Conservation (phyloP, 2,888 invertebrate genomes). For the Selenia dentaria region DNA sequence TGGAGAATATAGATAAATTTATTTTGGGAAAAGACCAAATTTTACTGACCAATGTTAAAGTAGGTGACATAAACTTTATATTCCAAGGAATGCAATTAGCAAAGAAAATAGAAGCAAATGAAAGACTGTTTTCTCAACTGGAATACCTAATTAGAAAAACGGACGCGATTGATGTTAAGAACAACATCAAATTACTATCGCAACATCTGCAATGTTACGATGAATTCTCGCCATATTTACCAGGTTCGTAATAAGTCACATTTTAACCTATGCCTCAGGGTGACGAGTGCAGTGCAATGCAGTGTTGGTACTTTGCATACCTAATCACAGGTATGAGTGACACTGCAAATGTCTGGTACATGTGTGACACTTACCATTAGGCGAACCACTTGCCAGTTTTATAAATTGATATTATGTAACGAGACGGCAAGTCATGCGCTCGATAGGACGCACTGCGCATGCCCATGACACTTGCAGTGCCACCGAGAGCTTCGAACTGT, state of each 20-base stretch:
- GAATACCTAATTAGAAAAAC: slow-evolving; percentile 17
- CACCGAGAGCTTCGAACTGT: too few relatives aligned
- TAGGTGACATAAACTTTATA: neutral
- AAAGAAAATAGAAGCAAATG: slow-evolving; percentile 11
- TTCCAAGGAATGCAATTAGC: slow-evolving; percentile 6
- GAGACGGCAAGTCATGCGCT: too few relatives aligned
- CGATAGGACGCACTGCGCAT: too few relatives aligned
- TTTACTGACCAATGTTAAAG: neutral
- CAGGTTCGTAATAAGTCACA: slow-evolving; percentile 7
- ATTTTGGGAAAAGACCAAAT: neutral
- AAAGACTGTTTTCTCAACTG: slow-evolving; percentile 14
- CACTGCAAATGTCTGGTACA: too few relatives aligned
- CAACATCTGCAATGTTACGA: slow-evolving; percentile 13
- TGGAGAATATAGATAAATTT: slow-evolving; percentile 3
- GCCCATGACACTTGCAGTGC: too few relatives aligned
- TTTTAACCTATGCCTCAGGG: too few relatives aligned
- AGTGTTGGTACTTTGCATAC: too few relatives aligned
- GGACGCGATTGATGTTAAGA: slow-evolving; percentile 15
- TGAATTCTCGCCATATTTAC: slow-evolving; percentile 1
- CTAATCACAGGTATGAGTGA: too few relatives aligned
- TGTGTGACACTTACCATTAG: too few relatives aligned
- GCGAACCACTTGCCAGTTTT: too few relatives aligned
- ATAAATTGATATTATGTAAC: too few relatives aligned
- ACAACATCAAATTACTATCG: slow-evolving; percentile 6
- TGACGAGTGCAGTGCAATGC: too few relatives aligned